Percentiles rank a stretch among this genome's conserved stretches.
These are phyloP conservation scores for Chloroclystis v-ata DNA, from an alignment of 2,888 invertebrate genomes.

Conservation along the genomic window DNA sequence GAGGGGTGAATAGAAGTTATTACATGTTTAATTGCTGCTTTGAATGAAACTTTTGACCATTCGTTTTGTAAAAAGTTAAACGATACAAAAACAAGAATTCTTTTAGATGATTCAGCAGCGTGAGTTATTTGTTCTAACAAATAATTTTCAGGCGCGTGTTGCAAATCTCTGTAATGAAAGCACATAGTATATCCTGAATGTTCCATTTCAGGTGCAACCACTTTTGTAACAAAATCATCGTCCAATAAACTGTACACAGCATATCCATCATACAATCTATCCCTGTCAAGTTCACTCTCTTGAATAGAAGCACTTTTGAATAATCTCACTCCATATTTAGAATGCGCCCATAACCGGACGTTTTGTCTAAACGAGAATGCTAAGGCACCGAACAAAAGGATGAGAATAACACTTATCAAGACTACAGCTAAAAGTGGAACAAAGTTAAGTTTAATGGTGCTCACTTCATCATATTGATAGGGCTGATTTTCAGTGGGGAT, in stretches of 20 bases:
- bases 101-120: conserved; percentile 80
- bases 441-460: conserved; percentile 82
- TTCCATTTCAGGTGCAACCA: conserved; percentile 86
- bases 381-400: conserved; percentile 83
- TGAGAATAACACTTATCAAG: conserved; percentile 83
- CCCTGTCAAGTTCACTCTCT: conserved; percentile 78
- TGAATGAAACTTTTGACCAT: conserved; percentile 89
- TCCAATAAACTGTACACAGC: conserved; percentile 91
- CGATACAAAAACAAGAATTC: conserved; percentile 88
- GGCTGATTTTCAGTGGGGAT: conserved; percentile 77
- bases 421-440: conserved; percentile 86
- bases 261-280: conserved; percentile 91
- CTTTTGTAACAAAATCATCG: conserved; percentile 83
- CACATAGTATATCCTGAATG: conserved; percentile 81
- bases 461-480: conserved; percentile 81
- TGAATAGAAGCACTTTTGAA: conserved; percentile 81
- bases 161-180: conserved; percentile 82
- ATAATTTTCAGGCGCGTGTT: conserved; percentile 79
- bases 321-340: conserved; percentile 86
- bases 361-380: conserved; percentile 88
- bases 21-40: conserved; percentile 87
- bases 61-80: conserved; percentile 89
- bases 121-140: conserved; percentile 80
- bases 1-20: conserved; percentile 81
- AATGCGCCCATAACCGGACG: conserved; percentile 88